phyloP scores from a whole-genome alignment of 1,140 invertebrate species.

The Himalopsyche phryganea region DNA sequence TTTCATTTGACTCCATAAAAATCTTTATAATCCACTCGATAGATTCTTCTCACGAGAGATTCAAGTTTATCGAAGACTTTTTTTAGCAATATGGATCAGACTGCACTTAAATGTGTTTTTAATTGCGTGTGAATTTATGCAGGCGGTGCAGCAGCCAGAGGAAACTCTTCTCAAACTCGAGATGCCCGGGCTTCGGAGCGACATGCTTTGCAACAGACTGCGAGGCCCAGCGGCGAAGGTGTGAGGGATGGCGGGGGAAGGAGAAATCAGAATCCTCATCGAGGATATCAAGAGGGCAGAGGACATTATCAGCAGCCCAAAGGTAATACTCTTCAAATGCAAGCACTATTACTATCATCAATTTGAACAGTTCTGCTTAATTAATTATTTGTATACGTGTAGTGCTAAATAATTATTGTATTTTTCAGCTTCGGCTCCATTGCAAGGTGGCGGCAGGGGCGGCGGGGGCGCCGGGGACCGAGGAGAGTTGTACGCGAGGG shows the following conservation, averaged over 20 bases:
- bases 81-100: no score
- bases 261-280: slow-evolving; percentile 12
- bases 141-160: slow-evolving; percentile 35
- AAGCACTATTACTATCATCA: no score
- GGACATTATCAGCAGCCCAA: slow-evolving; percentile 32
- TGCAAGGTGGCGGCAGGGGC: slow-evolving; percentile 40
- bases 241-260: no score
- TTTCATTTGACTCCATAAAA: no score
- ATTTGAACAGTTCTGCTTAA: no score
- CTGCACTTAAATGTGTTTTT: no score
- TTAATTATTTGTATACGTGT: no score
- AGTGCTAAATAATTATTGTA: neutral
- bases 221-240: neutral
- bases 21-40: no score
- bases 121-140: no score
- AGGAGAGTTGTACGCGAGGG: slow-evolving; percentile 46
- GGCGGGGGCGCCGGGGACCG: slow-evolving; percentile 34
- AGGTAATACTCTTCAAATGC: slow-evolving; percentile 14
- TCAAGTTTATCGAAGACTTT: no score
- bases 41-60: no score
- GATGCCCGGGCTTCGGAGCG: neutral
- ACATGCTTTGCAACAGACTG: neutral
- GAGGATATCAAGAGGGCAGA: slow-evolving; percentile 26
- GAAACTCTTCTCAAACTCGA: slow-evolving; percentile 36
- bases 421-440: slow-evolving; percentile 39